Evolutionary conservation across 2,113 vertebrate species (phyloP).

Genomic region (Heterocephalus glaber): DNA sequence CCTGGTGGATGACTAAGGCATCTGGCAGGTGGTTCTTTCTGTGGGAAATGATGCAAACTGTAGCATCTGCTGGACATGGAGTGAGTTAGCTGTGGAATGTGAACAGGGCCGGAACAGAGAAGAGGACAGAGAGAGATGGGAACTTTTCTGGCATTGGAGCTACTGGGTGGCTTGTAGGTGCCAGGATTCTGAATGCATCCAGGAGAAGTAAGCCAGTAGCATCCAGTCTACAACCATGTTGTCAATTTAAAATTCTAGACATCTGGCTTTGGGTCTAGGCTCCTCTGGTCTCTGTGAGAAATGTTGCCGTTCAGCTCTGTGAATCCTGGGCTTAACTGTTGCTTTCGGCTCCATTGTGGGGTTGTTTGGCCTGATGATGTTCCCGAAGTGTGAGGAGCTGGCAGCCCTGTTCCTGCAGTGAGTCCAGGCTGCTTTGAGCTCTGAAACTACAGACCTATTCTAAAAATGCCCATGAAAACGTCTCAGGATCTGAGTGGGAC

Average conservation of each 20-base stretch:
- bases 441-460: not conserved
- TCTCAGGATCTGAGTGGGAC: not conserved
- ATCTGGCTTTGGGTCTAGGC: no score
- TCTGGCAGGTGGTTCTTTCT: not conserved
- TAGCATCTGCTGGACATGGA: not conserved
- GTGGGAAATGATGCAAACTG: not conserved
- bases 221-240: not conserved
- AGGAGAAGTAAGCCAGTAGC: not conserved
- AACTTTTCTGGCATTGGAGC: not conserved
- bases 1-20: not conserved
- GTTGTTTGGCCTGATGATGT: not conserved
- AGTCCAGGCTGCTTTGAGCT: not conserved
- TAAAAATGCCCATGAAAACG: not conserved
- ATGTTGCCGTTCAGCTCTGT: not conserved
- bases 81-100: not conserved
- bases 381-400: not conserved
- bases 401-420: not conserved
- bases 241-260: not conserved
- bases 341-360: not conserved
- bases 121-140: not conserved
- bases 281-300: not conserved
- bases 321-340: not conserved
- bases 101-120: not conserved
- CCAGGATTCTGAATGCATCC: not conserved
- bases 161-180: fast-evolving